Conservation (phyloP, 2,113 vertebrate genomes). For the Oncorhynchus mykiss region DNA sequence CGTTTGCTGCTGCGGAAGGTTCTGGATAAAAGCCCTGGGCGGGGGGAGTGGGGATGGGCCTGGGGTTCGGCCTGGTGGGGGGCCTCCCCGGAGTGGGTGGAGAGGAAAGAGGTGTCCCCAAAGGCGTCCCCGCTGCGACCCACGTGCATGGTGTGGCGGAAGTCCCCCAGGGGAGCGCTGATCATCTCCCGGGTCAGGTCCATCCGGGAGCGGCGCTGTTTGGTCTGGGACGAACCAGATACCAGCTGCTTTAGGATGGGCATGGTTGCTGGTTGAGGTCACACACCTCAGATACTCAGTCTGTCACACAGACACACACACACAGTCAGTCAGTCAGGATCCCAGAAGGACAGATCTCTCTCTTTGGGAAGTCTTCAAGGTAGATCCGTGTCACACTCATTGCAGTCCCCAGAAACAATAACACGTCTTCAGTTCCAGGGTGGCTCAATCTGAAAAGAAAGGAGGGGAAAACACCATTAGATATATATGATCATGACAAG, state of each 20-base stretch:
- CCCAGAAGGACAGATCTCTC: not conserved
- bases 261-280: conserved; percentile 68
- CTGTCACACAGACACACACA: not conserved
- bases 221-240: conserved; percentile 85
- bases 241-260: conserved; percentile 96
- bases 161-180: conserved; percentile 93
- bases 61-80: conserved; percentile 48
- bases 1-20: conserved; percentile 95
- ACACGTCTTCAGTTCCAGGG: conserved; percentile 28
- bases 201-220: conserved; percentile 84
- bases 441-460: conserved; percentile 35
- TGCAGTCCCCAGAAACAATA: conserved; percentile 10
- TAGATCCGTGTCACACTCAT: not conserved
- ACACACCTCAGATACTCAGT: not conserved
- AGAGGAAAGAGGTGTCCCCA: conserved; percentile 96
- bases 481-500: not conserved
- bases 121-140: conserved; percentile 94
- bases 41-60: conserved; percentile 70
- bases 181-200: conserved; percentile 98
- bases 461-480: not conserved
- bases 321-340: not conserved
- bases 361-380: not conserved
- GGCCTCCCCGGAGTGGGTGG: conserved; percentile 83
- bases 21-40: conserved; percentile 86
- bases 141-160: conserved; percentile 98